Conservation (phyloP, 2,797 vertebrate species). For the Halcyon badia region DNA sequence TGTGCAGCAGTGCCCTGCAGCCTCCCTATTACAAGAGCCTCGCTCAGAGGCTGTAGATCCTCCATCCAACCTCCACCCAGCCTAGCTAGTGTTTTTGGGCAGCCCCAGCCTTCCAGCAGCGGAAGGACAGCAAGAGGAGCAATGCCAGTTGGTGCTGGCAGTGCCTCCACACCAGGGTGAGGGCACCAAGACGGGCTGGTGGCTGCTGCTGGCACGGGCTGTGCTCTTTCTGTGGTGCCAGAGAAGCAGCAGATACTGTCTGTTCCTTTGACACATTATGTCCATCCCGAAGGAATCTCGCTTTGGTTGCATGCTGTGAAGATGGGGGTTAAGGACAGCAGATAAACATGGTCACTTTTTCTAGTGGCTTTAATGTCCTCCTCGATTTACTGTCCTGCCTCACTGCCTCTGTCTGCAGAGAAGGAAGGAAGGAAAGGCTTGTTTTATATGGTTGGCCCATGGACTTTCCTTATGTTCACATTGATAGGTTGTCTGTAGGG, state of each 20-base stretch:
- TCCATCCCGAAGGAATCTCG: not conserved
- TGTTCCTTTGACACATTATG: not conserved
- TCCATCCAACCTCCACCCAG: not conserved
- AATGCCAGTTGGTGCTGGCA: not conserved
- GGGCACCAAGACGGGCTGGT: not conserved
- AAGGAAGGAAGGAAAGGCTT: not conserved
- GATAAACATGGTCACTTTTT: not conserved
- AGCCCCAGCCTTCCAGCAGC: not conserved
- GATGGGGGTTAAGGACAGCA: not conserved
- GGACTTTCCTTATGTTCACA: not conserved
- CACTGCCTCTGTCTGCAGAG: not conserved
- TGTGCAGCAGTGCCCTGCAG: not conserved
- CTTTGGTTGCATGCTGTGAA: not conserved
- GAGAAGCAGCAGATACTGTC: not conserved
- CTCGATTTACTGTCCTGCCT: not conserved
- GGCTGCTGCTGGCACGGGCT: not conserved
- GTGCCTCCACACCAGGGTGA: not conserved
- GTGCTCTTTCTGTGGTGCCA: not conserved
- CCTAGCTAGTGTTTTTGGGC: not conserved
- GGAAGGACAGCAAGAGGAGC: not conserved
- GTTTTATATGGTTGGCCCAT: accelerated
- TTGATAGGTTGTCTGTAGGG: accelerated
- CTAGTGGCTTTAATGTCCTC: not conserved
- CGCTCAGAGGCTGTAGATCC: not conserved
- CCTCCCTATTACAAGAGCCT: not conserved